Conservation (phyloP, 2,113 vertebrate genomes). For the Phylloscopus whistleri region DNA sequence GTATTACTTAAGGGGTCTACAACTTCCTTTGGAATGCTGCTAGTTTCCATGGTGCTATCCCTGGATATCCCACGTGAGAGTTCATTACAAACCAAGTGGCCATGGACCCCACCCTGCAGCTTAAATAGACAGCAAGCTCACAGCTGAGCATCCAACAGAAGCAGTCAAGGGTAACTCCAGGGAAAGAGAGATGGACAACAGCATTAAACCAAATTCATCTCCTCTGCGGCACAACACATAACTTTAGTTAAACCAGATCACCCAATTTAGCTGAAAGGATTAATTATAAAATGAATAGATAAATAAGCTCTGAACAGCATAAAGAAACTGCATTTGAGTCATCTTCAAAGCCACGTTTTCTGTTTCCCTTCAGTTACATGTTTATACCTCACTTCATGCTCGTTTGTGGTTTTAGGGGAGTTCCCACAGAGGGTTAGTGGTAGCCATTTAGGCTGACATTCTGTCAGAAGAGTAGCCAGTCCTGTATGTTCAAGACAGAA, state of each 20-base stretch:
- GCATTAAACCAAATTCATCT: neutral
- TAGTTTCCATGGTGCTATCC: neutral
- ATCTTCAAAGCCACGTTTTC: neutral
- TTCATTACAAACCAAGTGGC: neutral
- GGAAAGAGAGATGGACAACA: neutral
- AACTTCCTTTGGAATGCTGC: neutral
- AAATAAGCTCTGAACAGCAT: neutral
- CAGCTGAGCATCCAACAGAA: neutral
- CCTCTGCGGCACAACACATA: neutral
- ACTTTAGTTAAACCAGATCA: neutral
- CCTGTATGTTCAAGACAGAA: neutral
- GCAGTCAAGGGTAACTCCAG: neutral
- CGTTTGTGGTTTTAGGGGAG: neutral
- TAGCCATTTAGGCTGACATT: neutral
- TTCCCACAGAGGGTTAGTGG: neutral
- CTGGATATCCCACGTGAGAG: neutral
- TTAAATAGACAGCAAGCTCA: neutral
- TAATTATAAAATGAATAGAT: neutral
- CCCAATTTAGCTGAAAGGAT: neutral
- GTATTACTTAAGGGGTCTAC: neutral
- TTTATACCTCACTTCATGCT: neutral
- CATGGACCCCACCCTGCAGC: neutral
- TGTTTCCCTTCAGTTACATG: neutral
- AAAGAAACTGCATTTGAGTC: neutral
- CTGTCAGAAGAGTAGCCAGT: neutral